A percentile compares a stretch with the other conserved stretches of the same genome.
phyloP scores from a whole-genome alignment of 1,140 invertebrate species.

The Caenorhabditis remanei region DNA sequence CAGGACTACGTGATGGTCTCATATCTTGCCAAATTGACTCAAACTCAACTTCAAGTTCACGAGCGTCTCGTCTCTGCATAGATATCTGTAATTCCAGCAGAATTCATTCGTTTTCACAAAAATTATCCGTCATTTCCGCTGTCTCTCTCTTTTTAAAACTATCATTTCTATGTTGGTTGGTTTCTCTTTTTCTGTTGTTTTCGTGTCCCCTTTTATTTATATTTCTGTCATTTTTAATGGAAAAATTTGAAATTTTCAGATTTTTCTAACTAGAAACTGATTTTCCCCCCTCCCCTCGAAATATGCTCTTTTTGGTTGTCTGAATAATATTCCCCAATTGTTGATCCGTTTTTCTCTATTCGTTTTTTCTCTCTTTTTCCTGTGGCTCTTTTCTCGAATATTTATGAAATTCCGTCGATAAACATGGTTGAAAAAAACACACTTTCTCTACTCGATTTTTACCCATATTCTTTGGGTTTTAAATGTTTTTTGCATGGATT shows the following conservation, averaged over 20 bases:
- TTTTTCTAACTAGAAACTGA: too few relatives aligned
- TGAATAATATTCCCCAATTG: neutral
- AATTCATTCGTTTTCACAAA: neutral
- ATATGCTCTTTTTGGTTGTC: too few relatives aligned
- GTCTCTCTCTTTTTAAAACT: neutral
- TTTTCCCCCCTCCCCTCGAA: neutral
- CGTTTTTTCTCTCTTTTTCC: neutral
- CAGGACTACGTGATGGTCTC: constrained; percentile 77
- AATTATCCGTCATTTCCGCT: neutral
- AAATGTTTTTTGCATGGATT: neutral
- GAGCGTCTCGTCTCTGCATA: constrained; percentile 69
- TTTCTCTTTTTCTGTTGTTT: neutral
- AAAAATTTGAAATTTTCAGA: too few relatives aligned
- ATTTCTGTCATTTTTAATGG: neutral
- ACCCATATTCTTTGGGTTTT: neutral
- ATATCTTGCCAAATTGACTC: constrained; percentile 74
- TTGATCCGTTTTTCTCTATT: neutral
- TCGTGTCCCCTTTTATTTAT: neutral
- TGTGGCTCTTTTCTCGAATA: neutral
- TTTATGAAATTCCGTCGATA: neutral
- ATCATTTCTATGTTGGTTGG: too few relatives aligned
- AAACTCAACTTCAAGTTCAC: constrained; percentile 75
- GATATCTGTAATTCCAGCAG: neutral
- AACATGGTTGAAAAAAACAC: neutral
- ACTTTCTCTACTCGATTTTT: neutral